These are phyloP conservation scores for Drosophila grimshawi DNA, from an alignment of 1,140 invertebrate species.

Conservation along the genomic window DNA sequence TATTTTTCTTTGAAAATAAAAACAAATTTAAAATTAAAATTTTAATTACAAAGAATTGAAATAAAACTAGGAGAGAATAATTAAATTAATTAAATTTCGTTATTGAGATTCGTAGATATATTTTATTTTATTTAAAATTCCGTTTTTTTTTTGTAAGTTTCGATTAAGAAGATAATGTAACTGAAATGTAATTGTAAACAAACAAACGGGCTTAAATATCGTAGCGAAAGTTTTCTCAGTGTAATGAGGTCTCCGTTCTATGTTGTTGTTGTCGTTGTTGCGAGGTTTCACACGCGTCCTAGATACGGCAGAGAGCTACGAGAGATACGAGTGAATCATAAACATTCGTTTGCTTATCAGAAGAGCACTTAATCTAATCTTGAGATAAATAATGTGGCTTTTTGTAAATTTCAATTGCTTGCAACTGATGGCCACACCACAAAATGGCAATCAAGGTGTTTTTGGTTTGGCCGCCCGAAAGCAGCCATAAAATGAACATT, in stretches of 20 bases:
- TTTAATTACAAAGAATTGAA: too few species aligned
- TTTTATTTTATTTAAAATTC: too few species aligned
- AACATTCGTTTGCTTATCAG: conserved; percentile 59
- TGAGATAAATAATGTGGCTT: conserved; percentile 78
- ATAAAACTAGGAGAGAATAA: too few species aligned
- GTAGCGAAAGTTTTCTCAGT: neutral
- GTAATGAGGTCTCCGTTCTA: neutral
- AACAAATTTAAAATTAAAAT: too few species aligned
- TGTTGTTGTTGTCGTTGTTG: neutral
- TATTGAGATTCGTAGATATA: too few species aligned
- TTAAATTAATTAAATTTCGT: too few species aligned
- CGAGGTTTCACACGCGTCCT: conserved; percentile 35
- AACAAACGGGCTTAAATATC: neutral
- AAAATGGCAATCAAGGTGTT: conserved; percentile 45
- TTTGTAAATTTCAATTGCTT: conserved; percentile 72
- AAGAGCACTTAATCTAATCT: conserved; percentile 72
- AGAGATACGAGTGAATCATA: conserved; percentile 32
- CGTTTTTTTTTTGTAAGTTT: too few species aligned
- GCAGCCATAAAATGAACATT: conserved; percentile 40
- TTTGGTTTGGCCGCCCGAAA: conserved; percentile 25
- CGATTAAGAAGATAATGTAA: too few species aligned
- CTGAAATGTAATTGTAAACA: neutral
- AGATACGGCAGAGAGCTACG: neutral
- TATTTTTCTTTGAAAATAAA: too few species aligned
- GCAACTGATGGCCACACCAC: conserved; percentile 23